Conservation (phyloP, 2,797 vertebrate genomes). For the Sebastes cheni region DNA sequence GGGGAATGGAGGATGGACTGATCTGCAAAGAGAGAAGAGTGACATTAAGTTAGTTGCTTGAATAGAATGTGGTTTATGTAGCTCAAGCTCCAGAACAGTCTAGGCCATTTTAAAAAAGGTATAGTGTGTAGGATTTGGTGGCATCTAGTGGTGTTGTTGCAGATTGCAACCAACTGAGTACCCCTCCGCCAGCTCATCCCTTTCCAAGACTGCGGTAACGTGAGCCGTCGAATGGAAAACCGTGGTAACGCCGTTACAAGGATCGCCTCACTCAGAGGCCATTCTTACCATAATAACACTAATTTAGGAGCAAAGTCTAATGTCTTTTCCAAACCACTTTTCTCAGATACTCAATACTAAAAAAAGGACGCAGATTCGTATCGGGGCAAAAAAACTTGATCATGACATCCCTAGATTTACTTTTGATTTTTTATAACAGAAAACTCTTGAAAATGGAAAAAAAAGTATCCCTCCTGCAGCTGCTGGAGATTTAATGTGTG, state of each 20-base stretch:
- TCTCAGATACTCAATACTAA: background rate
- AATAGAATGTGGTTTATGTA: background rate
- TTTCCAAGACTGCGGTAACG: background rate
- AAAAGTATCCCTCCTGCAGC: background rate
- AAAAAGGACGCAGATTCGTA: background rate
- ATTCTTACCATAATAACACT: background rate
- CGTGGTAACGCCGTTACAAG: background rate
- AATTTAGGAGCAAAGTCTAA: background rate
- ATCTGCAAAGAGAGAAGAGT: constrained; percentile 55
- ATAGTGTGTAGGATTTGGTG: background rate
- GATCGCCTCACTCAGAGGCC: background rate
- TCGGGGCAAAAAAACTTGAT: no score
- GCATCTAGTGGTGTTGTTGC: background rate
- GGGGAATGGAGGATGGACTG: constrained; percentile 65
- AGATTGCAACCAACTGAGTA: background rate
- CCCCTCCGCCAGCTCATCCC: background rate
- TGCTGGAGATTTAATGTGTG: background rate
- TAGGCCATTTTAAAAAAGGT: background rate
- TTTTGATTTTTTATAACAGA: background rate
- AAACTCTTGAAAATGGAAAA: background rate
- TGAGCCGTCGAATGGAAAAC: background rate
- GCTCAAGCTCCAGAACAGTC: background rate
- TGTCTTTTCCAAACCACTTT: background rate
- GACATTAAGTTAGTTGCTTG: background rate
- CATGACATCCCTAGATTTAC: background rate